Conservation (phyloP, 1,140 invertebrate genomes). For the Daktulosphaira vitifoliae region DNA sequence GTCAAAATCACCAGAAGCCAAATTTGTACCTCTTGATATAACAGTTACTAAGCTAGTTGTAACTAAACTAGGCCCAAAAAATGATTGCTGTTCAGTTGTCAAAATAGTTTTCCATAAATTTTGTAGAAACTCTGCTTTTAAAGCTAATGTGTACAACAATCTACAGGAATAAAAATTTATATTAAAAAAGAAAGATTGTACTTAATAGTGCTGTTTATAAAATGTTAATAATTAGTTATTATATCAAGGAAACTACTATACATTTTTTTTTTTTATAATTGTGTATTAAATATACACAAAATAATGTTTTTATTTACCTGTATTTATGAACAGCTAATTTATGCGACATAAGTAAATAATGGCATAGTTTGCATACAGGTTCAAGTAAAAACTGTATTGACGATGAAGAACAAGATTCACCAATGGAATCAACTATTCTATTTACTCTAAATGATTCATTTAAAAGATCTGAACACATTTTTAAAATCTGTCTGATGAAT, state of each 20-base stretch:
- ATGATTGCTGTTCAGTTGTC: conserved; percentile 48
- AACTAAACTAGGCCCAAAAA: conserved; percentile 49
- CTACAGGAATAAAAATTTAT: conserved; percentile 46
- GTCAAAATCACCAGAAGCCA: conserved; percentile 56
- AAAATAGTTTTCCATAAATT: conserved; percentile 62
- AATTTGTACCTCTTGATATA: conserved; percentile 58
- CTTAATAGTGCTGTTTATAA: too few relatives aligned
- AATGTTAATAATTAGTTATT: too few relatives aligned
- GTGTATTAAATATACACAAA: too few relatives aligned
- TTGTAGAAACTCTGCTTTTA: conserved; percentile 72
- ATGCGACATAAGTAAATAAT: conserved; percentile 65
- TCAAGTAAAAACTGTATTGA: conserved; percentile 44
- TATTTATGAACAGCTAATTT: conserved; percentile 67
- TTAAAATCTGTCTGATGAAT: conserved; percentile 41
- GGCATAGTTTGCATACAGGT: conserved; percentile 63
- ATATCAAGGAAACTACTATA: too few relatives aligned
- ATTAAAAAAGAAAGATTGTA: too few relatives aligned
- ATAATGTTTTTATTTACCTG: conserved; percentile 45
- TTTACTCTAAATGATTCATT: conserved; percentile 58
- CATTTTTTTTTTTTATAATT: too few relatives aligned
- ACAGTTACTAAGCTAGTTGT: conserved; percentile 59
- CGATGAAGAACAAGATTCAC: conserved; percentile 14
- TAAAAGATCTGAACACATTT: conserved; percentile 52
- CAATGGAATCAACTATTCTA: conserved; percentile 52
- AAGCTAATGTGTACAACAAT: conserved; percentile 74